These are phyloP conservation scores for Philaethria dido DNA, from an alignment of 2,888 invertebrate genomes.

Conservation along the genomic window DNA sequence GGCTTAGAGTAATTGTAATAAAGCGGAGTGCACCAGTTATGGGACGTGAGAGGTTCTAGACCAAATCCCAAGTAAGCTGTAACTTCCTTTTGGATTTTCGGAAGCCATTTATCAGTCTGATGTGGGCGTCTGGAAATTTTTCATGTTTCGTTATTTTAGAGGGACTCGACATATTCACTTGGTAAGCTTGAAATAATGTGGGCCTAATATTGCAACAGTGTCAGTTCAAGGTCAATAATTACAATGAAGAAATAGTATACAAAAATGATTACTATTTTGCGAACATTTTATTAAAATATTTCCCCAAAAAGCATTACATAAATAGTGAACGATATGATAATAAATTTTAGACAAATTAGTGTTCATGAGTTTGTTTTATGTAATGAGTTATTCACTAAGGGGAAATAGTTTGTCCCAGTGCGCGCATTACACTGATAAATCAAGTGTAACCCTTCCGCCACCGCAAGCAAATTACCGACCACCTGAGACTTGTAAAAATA, in stretches of 20 bases:
- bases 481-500: constrained; percentile 82
- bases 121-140: constrained; percentile 84
- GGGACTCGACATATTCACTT: constrained; percentile 64
- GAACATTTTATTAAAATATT: too few relatives aligned
- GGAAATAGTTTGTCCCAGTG: constrained; percentile 71
- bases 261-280: too few relatives aligned
- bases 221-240: constrained; percentile 29
- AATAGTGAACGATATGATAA: constrained; percentile 35
- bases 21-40: constrained; percentile 85
- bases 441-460: constrained; percentile 76
- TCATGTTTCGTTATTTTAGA: constrained; percentile 83
- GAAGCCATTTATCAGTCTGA: constrained; percentile 85
- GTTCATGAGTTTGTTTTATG: constrained; percentile 56
- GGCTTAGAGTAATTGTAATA: constrained; percentile 85
- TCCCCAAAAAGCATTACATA: too few relatives aligned
- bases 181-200: constrained; percentile 22
- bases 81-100: constrained; percentile 85
- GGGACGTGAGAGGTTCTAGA: constrained; percentile 84
- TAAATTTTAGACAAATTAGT: constrained; percentile 66
- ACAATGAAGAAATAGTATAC: neutral
- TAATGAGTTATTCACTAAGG: constrained; percentile 50
- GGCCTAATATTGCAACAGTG: constrained; percentile 3
- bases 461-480: constrained; percentile 77
- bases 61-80: constrained; percentile 85
- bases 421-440: constrained; percentile 77